Conservation (phyloP, 1,140 invertebrate species). For the Epicauta chinensis region DNA sequence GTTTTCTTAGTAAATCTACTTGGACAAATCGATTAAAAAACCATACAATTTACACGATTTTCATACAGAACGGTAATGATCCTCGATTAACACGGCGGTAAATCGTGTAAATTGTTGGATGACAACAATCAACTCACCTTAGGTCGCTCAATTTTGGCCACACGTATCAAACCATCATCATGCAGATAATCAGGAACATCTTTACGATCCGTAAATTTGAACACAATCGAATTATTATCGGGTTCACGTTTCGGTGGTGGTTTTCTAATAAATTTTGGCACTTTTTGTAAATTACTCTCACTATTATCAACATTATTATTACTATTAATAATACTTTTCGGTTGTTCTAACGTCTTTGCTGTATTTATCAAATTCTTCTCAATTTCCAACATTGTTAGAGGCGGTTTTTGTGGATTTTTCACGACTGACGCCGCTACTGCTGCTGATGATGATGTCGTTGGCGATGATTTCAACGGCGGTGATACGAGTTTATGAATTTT, state of each 20-base stretch:
- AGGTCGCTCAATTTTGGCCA: conserved; percentile 3
- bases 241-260: conserved; percentile 27
- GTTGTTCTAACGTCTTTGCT: conserved; percentile 54
- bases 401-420: neutral
- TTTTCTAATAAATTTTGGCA: conserved; percentile 23
- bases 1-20: too few relatives aligned
- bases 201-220: conserved; percentile 78
- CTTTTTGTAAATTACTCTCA: conserved; percentile 25
- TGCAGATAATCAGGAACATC: conserved; percentile 83
- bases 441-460: neutral
- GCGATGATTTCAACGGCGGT: neutral
- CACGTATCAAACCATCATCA: conserved; percentile 1
- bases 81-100: too few relatives aligned
- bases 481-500: neutral
- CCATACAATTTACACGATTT: too few relatives aligned
- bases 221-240: conserved; percentile 66
- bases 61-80: too few relatives aligned
- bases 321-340: conserved; percentile 45
- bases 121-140: conserved; percentile 1
- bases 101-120: too few relatives aligned
- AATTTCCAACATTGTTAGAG: conserved; percentile 52
- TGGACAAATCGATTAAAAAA: too few relatives aligned
- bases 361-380: conserved; percentile 67
- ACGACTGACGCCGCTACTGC: neutral
- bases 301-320: conserved; percentile 42